A percentile compares a stretch with the other conserved stretches of the same genome.
These are phyloP conservation scores for Slavum lentiscoides DNA, from an alignment of 2,888 invertebrate genomes.

Conservation along the genomic window DNA sequence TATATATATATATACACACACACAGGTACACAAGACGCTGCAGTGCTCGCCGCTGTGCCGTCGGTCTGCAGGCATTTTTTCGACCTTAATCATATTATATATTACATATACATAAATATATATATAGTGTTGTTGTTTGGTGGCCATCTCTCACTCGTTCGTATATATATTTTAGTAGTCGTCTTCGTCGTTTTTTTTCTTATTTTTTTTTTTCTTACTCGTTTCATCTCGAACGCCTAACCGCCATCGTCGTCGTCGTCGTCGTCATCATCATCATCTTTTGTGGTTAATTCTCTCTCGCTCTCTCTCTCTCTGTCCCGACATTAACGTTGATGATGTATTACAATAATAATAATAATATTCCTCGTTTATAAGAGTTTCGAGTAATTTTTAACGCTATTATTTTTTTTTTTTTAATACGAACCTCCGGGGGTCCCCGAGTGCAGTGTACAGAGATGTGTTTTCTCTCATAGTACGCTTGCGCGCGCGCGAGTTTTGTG, in stretches of 20 bases:
- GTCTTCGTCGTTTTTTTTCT: not conserved
- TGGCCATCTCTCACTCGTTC: constrained; percentile 54
- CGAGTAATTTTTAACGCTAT: constrained; percentile 44
- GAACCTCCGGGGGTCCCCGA: constrained; percentile 23
- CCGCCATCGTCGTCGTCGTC: constrained; percentile 26
- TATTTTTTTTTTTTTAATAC: constrained; percentile 24
- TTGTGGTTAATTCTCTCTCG: constrained; percentile 52
- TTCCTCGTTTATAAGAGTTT: constrained; percentile 37
- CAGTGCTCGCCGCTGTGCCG: too few species aligned
- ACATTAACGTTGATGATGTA: constrained; percentile 55
- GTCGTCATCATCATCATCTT: constrained; percentile 25
- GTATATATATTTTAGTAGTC: constrained; percentile 26
- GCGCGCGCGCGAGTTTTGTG: too few species aligned
- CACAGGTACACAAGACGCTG: too few species aligned
- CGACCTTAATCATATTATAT: constrained; percentile 55
- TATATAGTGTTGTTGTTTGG: constrained; percentile 51
- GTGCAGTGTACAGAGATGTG: not conserved
- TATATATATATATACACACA: too few species aligned
- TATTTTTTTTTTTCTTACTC: constrained; percentile 13
- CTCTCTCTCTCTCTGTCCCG: constrained; percentile 32
- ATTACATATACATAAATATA: not conserved
- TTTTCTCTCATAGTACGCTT: not conserved
- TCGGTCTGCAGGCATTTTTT: constrained; percentile 50
- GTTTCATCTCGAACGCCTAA: constrained; percentile 25
- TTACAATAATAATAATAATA: constrained; percentile 35